These are phyloP conservation scores for Cervus canadensis DNA, from an alignment of 2,113 vertebrate genomes.

Conservation along the genomic window DNA sequence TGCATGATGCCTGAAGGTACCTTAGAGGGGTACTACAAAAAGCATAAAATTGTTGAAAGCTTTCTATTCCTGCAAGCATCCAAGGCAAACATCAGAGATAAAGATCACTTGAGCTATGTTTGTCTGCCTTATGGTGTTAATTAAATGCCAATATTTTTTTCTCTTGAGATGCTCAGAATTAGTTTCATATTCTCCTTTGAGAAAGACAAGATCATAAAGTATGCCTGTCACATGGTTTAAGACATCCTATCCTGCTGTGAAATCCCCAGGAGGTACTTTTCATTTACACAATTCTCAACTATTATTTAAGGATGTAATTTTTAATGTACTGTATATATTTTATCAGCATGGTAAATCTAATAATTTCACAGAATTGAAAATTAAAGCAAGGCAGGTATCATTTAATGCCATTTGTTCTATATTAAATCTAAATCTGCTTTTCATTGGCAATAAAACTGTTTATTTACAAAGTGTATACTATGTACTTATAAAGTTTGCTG, in stretches of 20 bases:
- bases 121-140: conserved; percentile 56
- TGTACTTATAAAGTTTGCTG: background rate
- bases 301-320: conserved; percentile 44
- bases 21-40: background rate
- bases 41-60: conserved; percentile 33
- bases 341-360: background rate
- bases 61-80: conserved; percentile 14
- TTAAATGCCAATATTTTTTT: conserved; percentile 22
- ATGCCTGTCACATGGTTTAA: conserved; percentile 6
- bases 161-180: conserved; percentile 46
- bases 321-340: conserved; percentile 24
- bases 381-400: background rate
- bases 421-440: background rate
- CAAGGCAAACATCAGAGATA: conserved; percentile 54
- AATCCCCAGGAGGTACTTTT: conserved; percentile 15
- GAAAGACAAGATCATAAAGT: conserved; percentile 41
- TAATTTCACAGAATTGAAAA: background rate
- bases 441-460: background rate
- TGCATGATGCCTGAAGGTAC: background rate
- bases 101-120: conserved; percentile 63
- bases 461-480: background rate
- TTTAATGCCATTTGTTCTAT: background rate
- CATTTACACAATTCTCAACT: conserved; percentile 32
- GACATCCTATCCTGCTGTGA: background rate
- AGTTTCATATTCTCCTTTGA: background rate